Percentiles rank a stretch among this genome's conserved stretches.
phyloP scores from a whole-genome alignment of 2,797 vertebrate species.

The Anas acuta region DNA sequence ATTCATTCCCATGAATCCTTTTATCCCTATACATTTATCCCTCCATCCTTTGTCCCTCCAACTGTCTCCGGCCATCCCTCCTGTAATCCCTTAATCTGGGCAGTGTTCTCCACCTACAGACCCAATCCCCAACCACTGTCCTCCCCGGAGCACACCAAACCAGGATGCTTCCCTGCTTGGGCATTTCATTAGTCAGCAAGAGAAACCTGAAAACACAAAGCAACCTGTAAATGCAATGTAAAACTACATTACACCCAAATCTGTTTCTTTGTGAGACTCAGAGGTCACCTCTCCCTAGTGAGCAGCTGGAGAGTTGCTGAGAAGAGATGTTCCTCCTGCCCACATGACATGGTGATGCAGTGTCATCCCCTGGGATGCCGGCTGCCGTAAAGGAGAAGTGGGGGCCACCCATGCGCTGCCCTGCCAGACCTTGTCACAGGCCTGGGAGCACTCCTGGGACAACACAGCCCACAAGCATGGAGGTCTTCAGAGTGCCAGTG shows the following conservation, averaged over 20 bases:
- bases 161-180: neutral
- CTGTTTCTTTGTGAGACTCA: neutral
- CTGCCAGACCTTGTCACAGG: neutral
- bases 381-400: neutral
- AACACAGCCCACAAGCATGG: neutral
- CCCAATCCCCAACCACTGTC: neutral
- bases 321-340: neutral
- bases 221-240: neutral
- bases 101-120: neutral
- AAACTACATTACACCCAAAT: neutral
- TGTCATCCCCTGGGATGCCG: rapidly evolving
- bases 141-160: neutral
- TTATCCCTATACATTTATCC: neutral
- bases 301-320: neutral
- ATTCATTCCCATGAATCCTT: neutral
- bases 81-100: neutral
- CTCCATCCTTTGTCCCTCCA: neutral
- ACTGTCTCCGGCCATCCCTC: neutral
- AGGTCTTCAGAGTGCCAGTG: neutral
- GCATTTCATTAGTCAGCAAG: neutral
- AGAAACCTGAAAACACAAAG: neutral
- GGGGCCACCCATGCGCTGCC: neutral
- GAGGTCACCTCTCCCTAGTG: neutral
- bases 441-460: neutral
- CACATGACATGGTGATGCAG: rapidly evolving